phyloP scores from a whole-genome alignment of 2,888 invertebrate genomes.

The Anagyrus pseudococci region DNA sequence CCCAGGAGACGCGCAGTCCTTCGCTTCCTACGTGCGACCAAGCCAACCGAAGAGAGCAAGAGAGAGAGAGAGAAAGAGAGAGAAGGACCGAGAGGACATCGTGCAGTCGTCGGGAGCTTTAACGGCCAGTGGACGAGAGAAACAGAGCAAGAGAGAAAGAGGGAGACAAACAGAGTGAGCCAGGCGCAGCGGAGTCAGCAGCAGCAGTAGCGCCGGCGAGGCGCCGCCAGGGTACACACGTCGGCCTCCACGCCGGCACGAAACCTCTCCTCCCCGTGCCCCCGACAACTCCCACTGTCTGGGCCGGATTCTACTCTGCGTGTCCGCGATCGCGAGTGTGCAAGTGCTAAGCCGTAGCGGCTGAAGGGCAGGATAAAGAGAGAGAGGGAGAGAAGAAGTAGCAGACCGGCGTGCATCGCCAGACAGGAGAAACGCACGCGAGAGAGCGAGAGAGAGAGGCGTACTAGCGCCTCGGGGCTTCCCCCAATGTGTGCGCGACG shows the following conservation, averaged over 20 bases:
- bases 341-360: too few relatives aligned
- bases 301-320: too few relatives aligned
- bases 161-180: too few relatives aligned
- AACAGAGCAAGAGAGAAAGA: constrained; percentile 3
- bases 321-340: not conserved
- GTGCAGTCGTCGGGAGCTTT: not conserved
- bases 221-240: too few relatives aligned
- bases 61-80: constrained; percentile 4
- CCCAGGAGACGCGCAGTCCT: constrained; percentile 41
- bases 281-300: too few relatives aligned
- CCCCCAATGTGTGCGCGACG: too few relatives aligned
- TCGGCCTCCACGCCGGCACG: constrained; percentile 28
- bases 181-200: constrained; percentile 33
- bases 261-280: too few relatives aligned
- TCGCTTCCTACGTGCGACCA: constrained; percentile 40
- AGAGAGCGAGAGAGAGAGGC: too few relatives aligned
- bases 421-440: too few relatives aligned
- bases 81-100: not conserved
- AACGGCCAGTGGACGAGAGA: not conserved
- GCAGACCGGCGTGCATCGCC: too few relatives aligned
- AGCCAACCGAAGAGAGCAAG: constrained; percentile 1
- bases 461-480: too few relatives aligned
- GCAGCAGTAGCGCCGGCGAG: constrained; percentile 32
- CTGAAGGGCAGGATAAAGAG: not conserved
- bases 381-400: too few relatives aligned